Evolutionary conservation across 2,797 vertebrate genomes (phyloP).

Genomic region (Manis crassicaudata): DNA sequence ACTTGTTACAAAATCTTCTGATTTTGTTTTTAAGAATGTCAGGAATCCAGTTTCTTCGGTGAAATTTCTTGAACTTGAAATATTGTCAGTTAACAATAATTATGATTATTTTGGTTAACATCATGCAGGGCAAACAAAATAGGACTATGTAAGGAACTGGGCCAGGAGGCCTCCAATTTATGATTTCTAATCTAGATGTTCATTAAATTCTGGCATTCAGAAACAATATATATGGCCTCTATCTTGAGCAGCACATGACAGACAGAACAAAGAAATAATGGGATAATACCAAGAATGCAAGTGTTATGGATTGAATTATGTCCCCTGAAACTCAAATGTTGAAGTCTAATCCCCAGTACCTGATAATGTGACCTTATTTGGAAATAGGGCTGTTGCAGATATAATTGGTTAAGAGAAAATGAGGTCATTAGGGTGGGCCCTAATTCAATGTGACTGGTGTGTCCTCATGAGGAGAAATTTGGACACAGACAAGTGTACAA

Average conservation of each 20-base stretch:
- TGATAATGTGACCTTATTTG: conserved; percentile 7
- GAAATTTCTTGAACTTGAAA: conserved; percentile 41
- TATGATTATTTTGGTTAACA: not conserved
- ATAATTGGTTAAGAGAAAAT: conserved; percentile 10
- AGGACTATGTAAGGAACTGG: not conserved
- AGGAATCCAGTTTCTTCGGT: conserved; percentile 8
- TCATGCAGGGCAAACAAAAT: not conserved
- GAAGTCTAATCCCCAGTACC: not conserved
- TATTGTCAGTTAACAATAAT: not conserved
- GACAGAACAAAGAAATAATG: not conserved
- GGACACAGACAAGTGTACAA: not conserved
- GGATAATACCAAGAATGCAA: not conserved
- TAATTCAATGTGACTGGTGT: not conserved
- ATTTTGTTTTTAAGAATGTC: not conserved
- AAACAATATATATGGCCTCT: not conserved
- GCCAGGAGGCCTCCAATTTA: not conserved
- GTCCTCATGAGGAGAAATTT: not conserved
- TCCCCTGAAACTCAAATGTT: not conserved
- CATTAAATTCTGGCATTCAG: not conserved
- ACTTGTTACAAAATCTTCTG: not conserved
- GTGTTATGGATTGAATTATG: not conserved
- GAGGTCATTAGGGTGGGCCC: not conserved
- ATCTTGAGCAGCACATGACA: not conserved
- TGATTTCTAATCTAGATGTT: not conserved
- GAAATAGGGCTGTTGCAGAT: not conserved